Conservation (phyloP, 2,797 vertebrate genomes). For the Luscinia luscinia region DNA sequence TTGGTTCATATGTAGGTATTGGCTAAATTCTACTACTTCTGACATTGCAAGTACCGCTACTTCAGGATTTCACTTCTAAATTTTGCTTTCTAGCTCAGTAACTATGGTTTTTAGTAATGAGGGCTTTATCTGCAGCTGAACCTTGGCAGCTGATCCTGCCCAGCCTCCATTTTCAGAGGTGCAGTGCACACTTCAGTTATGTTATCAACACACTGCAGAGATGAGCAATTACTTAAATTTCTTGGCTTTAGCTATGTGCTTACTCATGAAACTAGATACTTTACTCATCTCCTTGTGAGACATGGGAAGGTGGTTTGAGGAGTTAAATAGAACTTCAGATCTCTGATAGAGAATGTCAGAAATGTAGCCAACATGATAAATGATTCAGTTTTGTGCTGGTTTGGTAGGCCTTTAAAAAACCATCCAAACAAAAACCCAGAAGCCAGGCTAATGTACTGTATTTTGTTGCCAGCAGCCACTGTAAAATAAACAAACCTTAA, state of each 20-base stretch:
- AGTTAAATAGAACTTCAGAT: background rate
- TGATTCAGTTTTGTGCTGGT: background rate
- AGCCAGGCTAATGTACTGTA: background rate
- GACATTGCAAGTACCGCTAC: background rate
- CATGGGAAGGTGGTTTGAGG: background rate
- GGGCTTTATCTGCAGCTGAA: background rate
- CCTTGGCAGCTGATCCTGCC: background rate
- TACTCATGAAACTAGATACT: slow-evolving; percentile 2
- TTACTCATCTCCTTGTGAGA: slow-evolving; percentile 50
- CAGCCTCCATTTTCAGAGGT: background rate
- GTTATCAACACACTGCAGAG: background rate
- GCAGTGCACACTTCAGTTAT: background rate
- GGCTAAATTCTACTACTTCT: background rate
- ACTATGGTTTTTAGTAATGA: background rate
- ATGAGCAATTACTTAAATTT: slow-evolving; percentile 31
- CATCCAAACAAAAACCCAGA: background rate
- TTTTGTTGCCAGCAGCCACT: background rate
- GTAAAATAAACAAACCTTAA: background rate
- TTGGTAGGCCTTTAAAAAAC: background rate
- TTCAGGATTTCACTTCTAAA: background rate
- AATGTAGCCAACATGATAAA: background rate
- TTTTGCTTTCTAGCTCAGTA: background rate
- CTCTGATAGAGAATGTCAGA: background rate
- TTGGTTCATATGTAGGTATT: background rate
- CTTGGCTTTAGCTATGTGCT: slow-evolving; percentile 17